A percentile compares a stretch with the other conserved stretches of the same genome.
Evolutionary conservation across 2,888 invertebrate genomes (phyloP).

Genomic region (Scaptomyza caliginosa): DNA sequence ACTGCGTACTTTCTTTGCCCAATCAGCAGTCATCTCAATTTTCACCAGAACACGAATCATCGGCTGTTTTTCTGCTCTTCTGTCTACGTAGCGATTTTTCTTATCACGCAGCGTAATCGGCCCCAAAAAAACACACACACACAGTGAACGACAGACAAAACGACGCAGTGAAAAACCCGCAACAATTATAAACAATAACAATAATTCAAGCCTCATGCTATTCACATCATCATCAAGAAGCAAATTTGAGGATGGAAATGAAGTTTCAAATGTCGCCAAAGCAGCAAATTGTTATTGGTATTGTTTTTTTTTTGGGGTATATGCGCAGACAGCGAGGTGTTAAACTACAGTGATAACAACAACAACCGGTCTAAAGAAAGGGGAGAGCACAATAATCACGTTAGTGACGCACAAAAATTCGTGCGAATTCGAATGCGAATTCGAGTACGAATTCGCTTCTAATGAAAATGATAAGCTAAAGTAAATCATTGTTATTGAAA

Average conservation of each 20-base stretch:
- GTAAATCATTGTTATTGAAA: neutral
- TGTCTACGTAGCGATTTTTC: constrained; percentile 27
- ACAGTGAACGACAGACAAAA: constrained; percentile 3
- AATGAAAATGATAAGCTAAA: constrained; percentile 28
- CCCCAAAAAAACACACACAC: constrained; percentile 34
- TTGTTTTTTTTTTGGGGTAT: neutral
- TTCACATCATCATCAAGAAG: constrained; percentile 21
- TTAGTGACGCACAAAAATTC: constrained; percentile 60
- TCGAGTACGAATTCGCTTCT: constrained; percentile 31
- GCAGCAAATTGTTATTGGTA: constrained; percentile 54
- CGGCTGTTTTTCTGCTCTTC: neutral
- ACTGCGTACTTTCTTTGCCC: constrained; percentile 58
- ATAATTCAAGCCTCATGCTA: neutral
- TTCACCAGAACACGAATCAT: constrained; percentile 14
- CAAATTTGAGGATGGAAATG: constrained; percentile 20
- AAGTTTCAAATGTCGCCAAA: constrained; percentile 56
- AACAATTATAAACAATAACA: constrained; percentile 51
- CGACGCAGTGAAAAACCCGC: constrained; percentile 6
- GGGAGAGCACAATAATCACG: constrained; percentile 49
- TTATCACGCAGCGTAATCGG: constrained; percentile 53
- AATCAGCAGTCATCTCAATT: constrained; percentile 36
- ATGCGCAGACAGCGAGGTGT: constrained; percentile 59
- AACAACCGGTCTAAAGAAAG: constrained; percentile 3
- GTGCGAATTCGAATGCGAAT: constrained; percentile 42
- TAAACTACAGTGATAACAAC: constrained; percentile 35